phyloP scores from a whole-genome alignment of 1,140 invertebrate species.

The Hyles vespertilio region DNA sequence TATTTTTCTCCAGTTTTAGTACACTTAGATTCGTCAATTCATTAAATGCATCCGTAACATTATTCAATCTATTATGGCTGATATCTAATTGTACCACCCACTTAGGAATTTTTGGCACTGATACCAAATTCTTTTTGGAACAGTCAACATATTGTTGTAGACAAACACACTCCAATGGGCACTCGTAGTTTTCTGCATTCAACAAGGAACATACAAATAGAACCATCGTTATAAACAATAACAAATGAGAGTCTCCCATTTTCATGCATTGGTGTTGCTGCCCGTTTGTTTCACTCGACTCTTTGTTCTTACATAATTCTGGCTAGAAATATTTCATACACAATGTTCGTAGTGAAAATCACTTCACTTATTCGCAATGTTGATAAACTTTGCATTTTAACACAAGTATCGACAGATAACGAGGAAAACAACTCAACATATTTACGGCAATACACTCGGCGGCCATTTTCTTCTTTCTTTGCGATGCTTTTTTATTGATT shows the following conservation, averaged over 20 bases:
- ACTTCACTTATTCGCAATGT: conserved; percentile 39
- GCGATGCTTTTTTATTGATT: conserved; percentile 6
- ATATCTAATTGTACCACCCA: conserved; percentile 80
- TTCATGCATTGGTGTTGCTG: conserved; percentile 61
- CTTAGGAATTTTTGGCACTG: conserved; percentile 77
- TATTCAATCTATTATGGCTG: conserved; percentile 58
- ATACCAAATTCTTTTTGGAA: conserved; percentile 76
- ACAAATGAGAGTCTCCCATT: conserved; percentile 67
- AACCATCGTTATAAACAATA: conserved; percentile 52
- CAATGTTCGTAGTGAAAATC: conserved; percentile 27
- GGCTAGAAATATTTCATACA: conserved; percentile 23
- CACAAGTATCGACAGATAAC: conserved; percentile 24
- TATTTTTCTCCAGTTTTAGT: conserved; percentile 76
- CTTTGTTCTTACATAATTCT: conserved; percentile 66
- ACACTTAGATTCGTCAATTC: conserved; percentile 59
- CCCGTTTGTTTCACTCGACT: conserved; percentile 39
- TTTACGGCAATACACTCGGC: conserved; percentile 47
- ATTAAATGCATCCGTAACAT: conserved; percentile 50
- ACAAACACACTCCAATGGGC: conserved; percentile 78
- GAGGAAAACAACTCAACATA: conserved; percentile 51
- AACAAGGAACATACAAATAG: conserved; percentile 48
- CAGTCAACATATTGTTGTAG: conserved; percentile 78
- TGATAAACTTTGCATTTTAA: conserved; percentile 46
- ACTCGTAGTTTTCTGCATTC: conserved; percentile 68
- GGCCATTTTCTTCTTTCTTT: conserved; percentile 56